A percentile compares a stretch with the other conserved stretches of the same genome.
Conservation (phyloP, 2,888 invertebrate species). For the Nomada ferruginata region DNA sequence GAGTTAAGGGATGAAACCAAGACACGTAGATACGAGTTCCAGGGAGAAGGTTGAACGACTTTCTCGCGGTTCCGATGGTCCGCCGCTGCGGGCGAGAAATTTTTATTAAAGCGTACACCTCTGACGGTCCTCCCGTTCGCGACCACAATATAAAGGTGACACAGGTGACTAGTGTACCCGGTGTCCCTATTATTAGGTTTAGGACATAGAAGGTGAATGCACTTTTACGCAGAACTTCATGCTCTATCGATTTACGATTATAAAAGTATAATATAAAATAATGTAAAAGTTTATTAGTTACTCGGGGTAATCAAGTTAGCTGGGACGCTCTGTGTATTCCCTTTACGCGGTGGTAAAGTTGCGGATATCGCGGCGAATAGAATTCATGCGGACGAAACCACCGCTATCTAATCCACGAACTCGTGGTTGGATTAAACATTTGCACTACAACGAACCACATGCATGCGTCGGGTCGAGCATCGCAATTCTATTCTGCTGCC, state of each 20-base stretch:
- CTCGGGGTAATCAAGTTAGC: too few species aligned
- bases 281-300: too few species aligned
- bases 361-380: slow-evolving; percentile 3
- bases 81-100: slow-evolving; percentile 6
- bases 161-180: too few species aligned
- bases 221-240: too few species aligned
- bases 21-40: slow-evolving; percentile 43
- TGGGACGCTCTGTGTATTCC: too few species aligned
- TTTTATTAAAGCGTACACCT: slow-evolving; percentile 26
- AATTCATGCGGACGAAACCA: slow-evolving; percentile 25
- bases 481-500: background rate
- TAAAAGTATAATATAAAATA: too few species aligned
- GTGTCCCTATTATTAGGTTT: too few species aligned
- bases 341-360: slow-evolving; percentile 14
- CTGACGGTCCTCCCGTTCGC: background rate
- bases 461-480: too few species aligned
- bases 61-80: slow-evolving; percentile 9
- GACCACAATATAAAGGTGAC: too few species aligned
- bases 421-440: slow-evolving; percentile 9
- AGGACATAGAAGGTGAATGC: too few species aligned
- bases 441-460: too few species aligned
- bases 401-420: background rate
- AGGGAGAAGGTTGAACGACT: slow-evolving; percentile 25
- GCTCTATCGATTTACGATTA: too few species aligned
- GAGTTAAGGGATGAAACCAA: slow-evolving; percentile 48